These are phyloP conservation scores for Neosilurus hyrtlii DNA, from an alignment of 2,797 vertebrate genomes.

Conservation along the genomic window DNA sequence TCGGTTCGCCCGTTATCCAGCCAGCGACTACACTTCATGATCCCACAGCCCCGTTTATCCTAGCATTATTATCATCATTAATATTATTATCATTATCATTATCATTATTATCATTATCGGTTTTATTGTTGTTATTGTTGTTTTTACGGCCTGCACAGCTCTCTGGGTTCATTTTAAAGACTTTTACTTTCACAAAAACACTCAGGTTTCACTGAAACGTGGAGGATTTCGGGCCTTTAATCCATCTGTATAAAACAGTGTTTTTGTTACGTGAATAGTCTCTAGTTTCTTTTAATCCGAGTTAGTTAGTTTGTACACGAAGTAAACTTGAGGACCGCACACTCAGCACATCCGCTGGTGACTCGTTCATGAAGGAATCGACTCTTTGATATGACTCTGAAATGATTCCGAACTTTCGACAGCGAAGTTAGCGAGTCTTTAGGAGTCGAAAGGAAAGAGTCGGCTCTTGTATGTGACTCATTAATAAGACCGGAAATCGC, in stretches of 20 bases:
- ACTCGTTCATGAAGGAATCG: background rate
- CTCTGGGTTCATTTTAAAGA: no score
- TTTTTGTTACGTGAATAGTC: no score
- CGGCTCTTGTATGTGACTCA: background rate
- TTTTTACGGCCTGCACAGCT: no score
- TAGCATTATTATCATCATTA: no score
- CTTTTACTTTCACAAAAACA: background rate
- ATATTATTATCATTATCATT: no score
- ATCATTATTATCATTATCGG: no score
- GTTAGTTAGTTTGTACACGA: background rate
- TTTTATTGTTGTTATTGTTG: no score
- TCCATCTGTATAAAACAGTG: no score
- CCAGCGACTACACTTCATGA: background rate
- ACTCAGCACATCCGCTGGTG: conserved; percentile 34
- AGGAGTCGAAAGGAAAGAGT: background rate
- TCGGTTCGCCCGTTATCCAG: conserved; percentile 20
- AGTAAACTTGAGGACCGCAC: conserved; percentile 15
- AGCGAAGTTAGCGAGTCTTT: no score
- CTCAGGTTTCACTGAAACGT: background rate
- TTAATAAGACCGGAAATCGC: background rate
- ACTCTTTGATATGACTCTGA: background rate
- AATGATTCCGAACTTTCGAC: no score
- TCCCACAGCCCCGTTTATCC: no score
- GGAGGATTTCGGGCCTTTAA: background rate
- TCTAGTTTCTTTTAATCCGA: no score